Evolutionary conservation across 37 sponge, comb jelly and placozoan species (phyloP).

Genomic region (Tethya wilhelma): DNA sequence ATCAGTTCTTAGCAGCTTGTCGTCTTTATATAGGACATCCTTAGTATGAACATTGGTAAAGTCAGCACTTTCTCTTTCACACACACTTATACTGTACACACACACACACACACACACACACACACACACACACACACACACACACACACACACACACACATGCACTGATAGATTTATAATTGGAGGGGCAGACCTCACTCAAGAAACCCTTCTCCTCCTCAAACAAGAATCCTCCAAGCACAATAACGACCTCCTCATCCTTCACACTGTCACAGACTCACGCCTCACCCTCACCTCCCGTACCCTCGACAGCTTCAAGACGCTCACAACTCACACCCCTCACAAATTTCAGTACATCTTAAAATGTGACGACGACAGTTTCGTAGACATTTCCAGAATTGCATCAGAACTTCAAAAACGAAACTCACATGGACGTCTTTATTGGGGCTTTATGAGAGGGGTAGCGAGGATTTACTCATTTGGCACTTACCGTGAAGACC

Average conservation of each 20-base stretch:
- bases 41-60: too few species aligned
- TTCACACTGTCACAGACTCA: slow-evolving; percentile 43
- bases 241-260: background rate
- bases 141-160: too few species aligned
- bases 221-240: background rate
- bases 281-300: slow-evolving; percentile 27
- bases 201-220: background rate
- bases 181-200: background rate
- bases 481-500: slow-evolving; percentile 38
- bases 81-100: too few species aligned
- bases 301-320: slow-evolving; percentile 15
- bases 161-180: background rate
- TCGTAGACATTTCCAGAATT: slow-evolving; percentile 8
- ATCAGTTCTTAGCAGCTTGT: too few species aligned
- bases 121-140: too few species aligned
- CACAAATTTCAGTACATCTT: slow-evolving; percentile 39
- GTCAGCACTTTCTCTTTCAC: too few species aligned
- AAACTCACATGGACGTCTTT: slow-evolving; percentile 8
- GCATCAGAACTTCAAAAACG: slow-evolving; percentile 6
- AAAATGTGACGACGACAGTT: slow-evolving; percentile 75
- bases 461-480: background rate
- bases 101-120: too few species aligned
- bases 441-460: slow-evolving; percentile 59
- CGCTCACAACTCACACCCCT: background rate
- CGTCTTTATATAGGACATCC: too few species aligned